phyloP scores from a whole-genome alignment of 92 coral and sea anemone species.

The Bergia sp. region DNA sequence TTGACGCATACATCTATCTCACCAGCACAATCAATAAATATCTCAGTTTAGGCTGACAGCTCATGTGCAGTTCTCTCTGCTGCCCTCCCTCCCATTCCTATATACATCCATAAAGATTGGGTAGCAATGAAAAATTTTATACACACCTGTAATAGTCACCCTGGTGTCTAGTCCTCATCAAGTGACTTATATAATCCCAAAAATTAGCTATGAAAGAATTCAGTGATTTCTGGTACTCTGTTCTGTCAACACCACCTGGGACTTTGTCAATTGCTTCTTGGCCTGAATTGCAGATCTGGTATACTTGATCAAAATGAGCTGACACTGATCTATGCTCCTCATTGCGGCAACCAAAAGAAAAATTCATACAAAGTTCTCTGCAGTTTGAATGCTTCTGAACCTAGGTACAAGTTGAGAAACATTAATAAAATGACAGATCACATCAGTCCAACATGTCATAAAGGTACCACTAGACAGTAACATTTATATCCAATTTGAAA shows the following conservation, averaged over 20 bases:
- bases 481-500: no score
- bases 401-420: background rate
- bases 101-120: no score
- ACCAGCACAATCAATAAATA: no score
- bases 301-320: conserved; percentile 3
- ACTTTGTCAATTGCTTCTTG: background rate
- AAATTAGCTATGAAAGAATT: background rate
- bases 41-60: no score
- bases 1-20: no score
- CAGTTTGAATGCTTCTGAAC: conserved; percentile 32
- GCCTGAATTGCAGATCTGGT: background rate
- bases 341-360: conserved; percentile 35
- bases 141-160: conserved; percentile 48
- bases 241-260: conserved; percentile 3
- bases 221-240: background rate
- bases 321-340: background rate
- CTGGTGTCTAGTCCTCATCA: conserved; percentile 50
- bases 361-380: conserved; percentile 28
- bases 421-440: background rate
- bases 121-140: no score
- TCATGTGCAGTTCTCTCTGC: no score
- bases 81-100: no score
- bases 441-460: no score
- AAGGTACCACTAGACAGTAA: no score
- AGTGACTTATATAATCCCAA: conserved; percentile 49